Percentiles rank a stretch among this genome's conserved stretches.
These are phyloP conservation scores for Lagodon rhomboides DNA, from an alignment of 2,797 vertebrate genomes.

Conservation along the genomic window DNA sequence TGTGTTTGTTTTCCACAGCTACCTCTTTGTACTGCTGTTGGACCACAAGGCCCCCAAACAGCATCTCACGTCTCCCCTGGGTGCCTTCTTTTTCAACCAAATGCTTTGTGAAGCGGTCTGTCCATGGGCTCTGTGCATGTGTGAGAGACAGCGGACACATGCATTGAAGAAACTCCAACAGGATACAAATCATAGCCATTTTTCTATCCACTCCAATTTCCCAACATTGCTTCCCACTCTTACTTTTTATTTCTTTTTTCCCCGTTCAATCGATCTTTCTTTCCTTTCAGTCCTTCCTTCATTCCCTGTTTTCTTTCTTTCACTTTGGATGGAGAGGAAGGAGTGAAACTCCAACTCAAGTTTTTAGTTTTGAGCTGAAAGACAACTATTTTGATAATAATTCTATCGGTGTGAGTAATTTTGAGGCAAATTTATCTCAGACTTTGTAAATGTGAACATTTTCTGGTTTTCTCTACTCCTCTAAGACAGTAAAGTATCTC, in stretches of 20 bases:
- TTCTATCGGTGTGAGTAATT: no score
- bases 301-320: not conserved
- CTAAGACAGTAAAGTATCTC: no score
- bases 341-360: not conserved
- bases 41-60: conserved; percentile 56
- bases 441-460: no score
- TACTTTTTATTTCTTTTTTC: not conserved
- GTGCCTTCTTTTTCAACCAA: conserved; percentile 23
- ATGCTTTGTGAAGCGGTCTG: conserved; percentile 52
- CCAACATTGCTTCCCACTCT: not conserved
- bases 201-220: conserved; percentile 5
- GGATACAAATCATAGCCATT: conserved; percentile 17
- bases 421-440: no score
- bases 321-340: not conserved
- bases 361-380: no score
- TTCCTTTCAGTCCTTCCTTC: no score
- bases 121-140: conserved; percentile 17
- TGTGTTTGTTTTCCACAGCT: conserved; percentile 29
- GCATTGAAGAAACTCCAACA: conserved; percentile 8
- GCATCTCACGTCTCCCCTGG: conserved; percentile 39
- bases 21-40: conserved; percentile 64
- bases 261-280: no score
- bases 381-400: no score
- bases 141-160: not conserved
- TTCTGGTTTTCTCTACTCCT: no score